Evolutionary conservation across 1,140 invertebrate genomes (phyloP).

Genomic region (Bombus vancouverensis): DNA sequence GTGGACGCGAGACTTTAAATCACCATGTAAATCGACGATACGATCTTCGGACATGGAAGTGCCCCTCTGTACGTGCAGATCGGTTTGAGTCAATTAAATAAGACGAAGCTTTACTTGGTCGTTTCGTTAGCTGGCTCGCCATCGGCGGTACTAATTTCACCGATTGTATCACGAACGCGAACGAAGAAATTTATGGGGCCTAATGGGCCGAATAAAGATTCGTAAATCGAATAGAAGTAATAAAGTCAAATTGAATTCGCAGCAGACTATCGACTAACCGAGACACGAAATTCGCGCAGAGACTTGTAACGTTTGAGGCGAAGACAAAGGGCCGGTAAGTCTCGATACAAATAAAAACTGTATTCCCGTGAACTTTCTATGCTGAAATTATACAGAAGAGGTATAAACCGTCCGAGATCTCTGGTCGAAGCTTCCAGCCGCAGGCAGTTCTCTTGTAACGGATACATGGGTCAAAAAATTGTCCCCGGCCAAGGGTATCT

Average conservation of each 20-base stretch:
- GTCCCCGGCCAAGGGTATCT: conserved; percentile 26
- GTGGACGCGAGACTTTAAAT: neutral
- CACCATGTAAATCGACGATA: conserved; percentile 42
- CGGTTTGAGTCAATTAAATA: conserved; percentile 41
- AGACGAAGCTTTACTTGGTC: conserved; percentile 26
- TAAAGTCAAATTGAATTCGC: neutral
- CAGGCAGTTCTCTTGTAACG: neutral
- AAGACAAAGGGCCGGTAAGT: neutral
- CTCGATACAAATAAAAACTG: neutral
- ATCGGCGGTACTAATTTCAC: conserved; percentile 37
- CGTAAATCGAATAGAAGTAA: neutral
- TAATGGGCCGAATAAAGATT: neutral
- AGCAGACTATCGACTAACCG: neutral
- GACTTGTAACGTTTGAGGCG: no score
- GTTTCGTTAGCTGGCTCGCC: neutral
- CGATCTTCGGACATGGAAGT: conserved; percentile 30
- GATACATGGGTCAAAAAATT: conserved; percentile 22
- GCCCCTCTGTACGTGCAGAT: neutral
- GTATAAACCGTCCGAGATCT: neutral
- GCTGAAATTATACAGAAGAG: neutral
- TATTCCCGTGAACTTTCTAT: neutral
- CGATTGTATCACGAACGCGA: conserved; percentile 14
- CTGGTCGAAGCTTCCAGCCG: neutral
- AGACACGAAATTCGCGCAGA: neutral
- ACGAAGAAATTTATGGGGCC: conserved; percentile 4